phyloP scores from a whole-genome alignment of 2,888 invertebrate genomes.

The Drosophila neotestacea region DNA sequence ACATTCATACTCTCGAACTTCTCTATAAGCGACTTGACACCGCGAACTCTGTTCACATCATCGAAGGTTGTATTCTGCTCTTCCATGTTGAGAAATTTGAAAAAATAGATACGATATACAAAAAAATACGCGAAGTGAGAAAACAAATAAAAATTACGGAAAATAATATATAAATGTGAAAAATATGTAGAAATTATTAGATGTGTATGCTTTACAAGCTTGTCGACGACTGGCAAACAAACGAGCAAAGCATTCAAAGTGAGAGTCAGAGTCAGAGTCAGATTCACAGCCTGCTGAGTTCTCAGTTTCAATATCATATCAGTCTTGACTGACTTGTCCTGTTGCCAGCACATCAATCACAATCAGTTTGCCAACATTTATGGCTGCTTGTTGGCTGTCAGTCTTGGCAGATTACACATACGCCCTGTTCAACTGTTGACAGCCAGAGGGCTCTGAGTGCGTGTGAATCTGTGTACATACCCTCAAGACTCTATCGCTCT shows the following conservation, averaged over 20 bases:
- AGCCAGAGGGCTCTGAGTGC: constrained; percentile 2
- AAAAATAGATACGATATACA: neutral
- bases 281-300: constrained; percentile 24
- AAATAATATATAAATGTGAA: constrained; percentile 1
- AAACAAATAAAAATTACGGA: neutral
- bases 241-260: neutral
- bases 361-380: constrained; percentile 49
- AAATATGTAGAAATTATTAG: neutral
- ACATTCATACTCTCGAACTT: constrained; percentile 28
- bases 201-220: neutral
- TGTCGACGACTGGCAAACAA: neutral
- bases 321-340: constrained; percentile 1
- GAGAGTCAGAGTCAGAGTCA: neutral
- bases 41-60: neutral
- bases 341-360: constrained; percentile 53
- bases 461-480: neutral
- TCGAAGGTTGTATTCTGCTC: neutral
- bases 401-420: constrained; percentile 56
- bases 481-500: neutral
- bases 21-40: constrained; percentile 21
- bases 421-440: constrained; percentile 35
- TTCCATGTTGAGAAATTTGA: constrained; percentile 10
- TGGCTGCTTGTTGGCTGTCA: constrained; percentile 56
- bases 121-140: neutral
- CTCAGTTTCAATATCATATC: neutral